Base-by-base conservation (phyloP, 2,797 vertebrate species). In the Enteromius anoplus region DNA sequence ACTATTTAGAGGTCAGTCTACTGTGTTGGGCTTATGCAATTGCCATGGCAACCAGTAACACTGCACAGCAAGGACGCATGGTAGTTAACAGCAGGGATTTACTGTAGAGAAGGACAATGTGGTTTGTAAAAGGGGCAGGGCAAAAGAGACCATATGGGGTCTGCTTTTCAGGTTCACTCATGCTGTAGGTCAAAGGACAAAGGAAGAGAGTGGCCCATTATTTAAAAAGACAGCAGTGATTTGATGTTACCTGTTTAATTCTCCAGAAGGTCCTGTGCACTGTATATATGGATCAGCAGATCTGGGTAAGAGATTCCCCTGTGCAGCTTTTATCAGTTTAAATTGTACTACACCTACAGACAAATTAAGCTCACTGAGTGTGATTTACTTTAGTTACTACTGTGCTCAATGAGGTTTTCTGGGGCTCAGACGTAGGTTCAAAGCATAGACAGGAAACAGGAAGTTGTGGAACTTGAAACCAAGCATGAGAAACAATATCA, bases 131-230 rank as follows among this genome's bases (percentile, higher is more conserved):
- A 75, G 60, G 69, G 58, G 23, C 45, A 29, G 73, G 55, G 68
- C 14, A 14, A 49, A 70, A 66, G n/a, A 79, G 47, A 69, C 65
- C 47, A 51, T 70, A 79, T 84, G 70, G 75, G 81, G 53, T 69
- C 29, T 81, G 72, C 78, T 84, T 83, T 86, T 87, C 66, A 78
- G 26, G 84, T 75, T 68, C 19, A 21, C 40, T 83, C 60, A 78
- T 80, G 72, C 72, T 82, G 51, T 21, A 75, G 83, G 85, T 78
- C 84, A 86, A 85, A 88, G 64, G 42, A 77, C 75, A 82, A 86
- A 78, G 60, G 55, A 71, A 68, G 66, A 19, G 34, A 65, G 76
- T 78, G 45, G 58, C 77, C 53, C 58, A 21, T 49, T 64, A 19
- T 60, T 62, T 42, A 15, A 65, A 58, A 40, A 32, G 26, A 10